Evolutionary conservation across 64 coral and sea anemone genomes (phyloP).

Genomic region (Montipora cactus): DNA sequence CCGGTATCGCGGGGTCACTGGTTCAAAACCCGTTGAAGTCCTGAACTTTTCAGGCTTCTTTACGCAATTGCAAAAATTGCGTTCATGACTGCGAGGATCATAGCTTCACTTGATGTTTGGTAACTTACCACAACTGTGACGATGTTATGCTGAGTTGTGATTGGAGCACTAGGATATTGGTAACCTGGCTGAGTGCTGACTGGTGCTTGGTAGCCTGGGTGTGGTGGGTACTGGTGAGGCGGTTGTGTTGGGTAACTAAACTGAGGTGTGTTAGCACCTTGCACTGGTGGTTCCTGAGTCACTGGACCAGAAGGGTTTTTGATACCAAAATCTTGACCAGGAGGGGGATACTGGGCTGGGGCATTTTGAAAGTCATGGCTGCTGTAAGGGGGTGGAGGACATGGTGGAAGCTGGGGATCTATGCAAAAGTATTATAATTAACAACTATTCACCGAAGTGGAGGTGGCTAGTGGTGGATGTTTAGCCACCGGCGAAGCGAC

Average conservation of each 20-base stretch:
- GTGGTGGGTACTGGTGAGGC: background rate
- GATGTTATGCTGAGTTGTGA: background rate
- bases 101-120: background rate
- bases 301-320: slow-evolving; percentile 8
- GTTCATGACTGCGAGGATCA: too few relatives aligned
- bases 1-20: too few relatives aligned
- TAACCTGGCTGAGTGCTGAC: background rate
- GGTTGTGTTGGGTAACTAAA: background rate
- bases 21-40: too few relatives aligned
- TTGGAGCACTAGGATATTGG: background rate
- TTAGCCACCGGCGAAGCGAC: too few relatives aligned
- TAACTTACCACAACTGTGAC: slow-evolving; percentile 60
- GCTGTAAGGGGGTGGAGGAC: slow-evolving; percentile 10
- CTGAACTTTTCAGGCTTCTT: too few relatives aligned
- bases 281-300: background rate
- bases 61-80: too few relatives aligned
- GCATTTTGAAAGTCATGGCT: background rate
- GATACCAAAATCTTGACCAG: slow-evolving; percentile 5
- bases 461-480: too few relatives aligned
- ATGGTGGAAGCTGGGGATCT: background rate
- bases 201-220: slow-evolving; percentile 19
- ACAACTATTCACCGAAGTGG: too few relatives aligned
- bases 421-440: background rate
- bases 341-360: slow-evolving; percentile 17
- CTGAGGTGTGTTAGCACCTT: slow-evolving; percentile 1